Conservation (phyloP, 1,140 invertebrate genomes). For the Drosophila pseudoananassae region DNA sequence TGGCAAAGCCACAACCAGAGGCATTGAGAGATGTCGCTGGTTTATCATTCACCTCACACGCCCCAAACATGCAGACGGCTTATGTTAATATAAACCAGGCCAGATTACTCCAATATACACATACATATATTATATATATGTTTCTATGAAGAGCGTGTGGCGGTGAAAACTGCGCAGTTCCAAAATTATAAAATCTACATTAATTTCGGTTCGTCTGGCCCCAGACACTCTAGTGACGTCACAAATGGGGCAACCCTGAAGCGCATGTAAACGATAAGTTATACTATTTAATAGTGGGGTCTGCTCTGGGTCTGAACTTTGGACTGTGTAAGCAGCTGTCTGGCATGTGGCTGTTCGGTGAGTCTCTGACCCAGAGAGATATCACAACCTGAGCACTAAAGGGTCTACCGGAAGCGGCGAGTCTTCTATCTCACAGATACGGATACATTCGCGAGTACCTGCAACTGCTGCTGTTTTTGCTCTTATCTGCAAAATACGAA, state of each 20-base stretch:
- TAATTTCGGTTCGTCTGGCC: slow-evolving; percentile 16
- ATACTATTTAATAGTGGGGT: slow-evolving; percentile 6
- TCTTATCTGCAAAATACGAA: slow-evolving; percentile 13
- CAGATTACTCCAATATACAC: slow-evolving; percentile 13
- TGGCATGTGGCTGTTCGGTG: slow-evolving; percentile 9
- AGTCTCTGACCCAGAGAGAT: slow-evolving; percentile 11
- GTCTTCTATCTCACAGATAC: slow-evolving; percentile 5
- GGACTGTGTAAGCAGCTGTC: slow-evolving; percentile 29
- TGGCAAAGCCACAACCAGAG: slow-evolving; percentile 7
- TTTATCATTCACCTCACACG: slow-evolving; percentile 35
- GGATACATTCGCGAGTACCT: slow-evolving; percentile 6
- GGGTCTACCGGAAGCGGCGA: not conserved
- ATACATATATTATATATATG: not conserved
- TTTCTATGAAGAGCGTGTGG: not conserved
- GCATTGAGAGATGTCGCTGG: not conserved
- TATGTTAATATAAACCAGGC: slow-evolving; percentile 49
- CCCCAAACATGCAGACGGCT: slow-evolving; percentile 30
- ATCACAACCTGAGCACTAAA: not conserved
- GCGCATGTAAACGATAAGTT: slow-evolving; percentile 32
- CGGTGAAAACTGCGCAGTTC: slow-evolving; percentile 38
- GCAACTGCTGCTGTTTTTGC: slow-evolving; percentile 7
- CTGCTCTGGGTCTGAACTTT: slow-evolving; percentile 19
- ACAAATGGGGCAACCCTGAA: slow-evolving; percentile 44
- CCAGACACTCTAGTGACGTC: slow-evolving; percentile 27
- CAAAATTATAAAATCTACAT: slow-evolving; percentile 28